Percentiles rank a stretch among this genome's conserved stretches.
These are phyloP conservation scores for Eclectus roratus DNA, from an alignment of 2,113 vertebrate species.

Conservation along the genomic window DNA sequence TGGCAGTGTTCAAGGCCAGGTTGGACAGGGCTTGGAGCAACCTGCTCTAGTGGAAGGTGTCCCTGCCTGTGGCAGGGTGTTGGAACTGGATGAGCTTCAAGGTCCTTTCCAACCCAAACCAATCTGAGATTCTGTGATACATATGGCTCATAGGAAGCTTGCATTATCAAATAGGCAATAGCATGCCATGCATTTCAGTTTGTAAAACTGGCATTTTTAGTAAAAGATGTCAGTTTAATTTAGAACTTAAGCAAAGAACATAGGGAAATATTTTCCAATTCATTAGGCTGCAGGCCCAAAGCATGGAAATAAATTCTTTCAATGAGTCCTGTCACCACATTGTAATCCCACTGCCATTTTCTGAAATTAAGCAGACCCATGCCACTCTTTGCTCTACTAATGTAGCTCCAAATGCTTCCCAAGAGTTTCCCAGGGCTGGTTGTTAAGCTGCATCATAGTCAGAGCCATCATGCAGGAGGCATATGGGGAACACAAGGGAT, in stretches of 20 bases:
- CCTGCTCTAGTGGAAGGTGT: neutral
- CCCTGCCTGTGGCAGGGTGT: neutral
- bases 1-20: neutral
- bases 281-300: conserved; percentile 69
- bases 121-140: neutral
- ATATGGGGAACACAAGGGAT: neutral
- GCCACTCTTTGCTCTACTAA: conserved; percentile 52
- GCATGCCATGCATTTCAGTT: conserved; percentile 58
- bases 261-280: conserved; percentile 79
- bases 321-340: conserved; percentile 75
- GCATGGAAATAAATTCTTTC: conserved; percentile 75
- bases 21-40: neutral
- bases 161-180: conserved; percentile 55
- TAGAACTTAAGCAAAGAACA: conserved; percentile 69
- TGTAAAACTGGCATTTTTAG: conserved; percentile 67
- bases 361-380: conserved; percentile 75
- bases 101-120: neutral
- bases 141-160: conserved; percentile 26
- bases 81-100: neutral
- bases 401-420: conserved; percentile 49
- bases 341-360: conserved; percentile 73
- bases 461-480: neutral
- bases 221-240: conserved; percentile 74
- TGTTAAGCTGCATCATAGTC: conserved; percentile 27
- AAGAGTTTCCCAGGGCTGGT: conserved; percentile 35